Conservation (phyloP, 2,113 vertebrate genomes). For the Agapornis roseicollis region DNA sequence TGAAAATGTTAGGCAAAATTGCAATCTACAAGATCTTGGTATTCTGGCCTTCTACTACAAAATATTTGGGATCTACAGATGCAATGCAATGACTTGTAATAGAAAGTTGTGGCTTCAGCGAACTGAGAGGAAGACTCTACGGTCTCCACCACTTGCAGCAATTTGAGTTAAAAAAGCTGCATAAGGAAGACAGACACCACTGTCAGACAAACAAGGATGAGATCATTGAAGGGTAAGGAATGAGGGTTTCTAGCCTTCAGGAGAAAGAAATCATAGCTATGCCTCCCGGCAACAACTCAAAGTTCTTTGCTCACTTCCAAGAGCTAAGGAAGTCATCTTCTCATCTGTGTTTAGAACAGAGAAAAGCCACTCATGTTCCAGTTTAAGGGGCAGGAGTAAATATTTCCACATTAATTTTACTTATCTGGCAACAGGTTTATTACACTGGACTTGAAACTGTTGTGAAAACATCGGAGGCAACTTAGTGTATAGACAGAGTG, state of each 20-base stretch:
- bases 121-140: background rate
- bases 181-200: background rate
- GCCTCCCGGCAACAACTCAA: background rate
- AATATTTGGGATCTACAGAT: background rate
- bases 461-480: background rate
- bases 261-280: background rate
- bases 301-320: background rate
- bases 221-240: background rate
- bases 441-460: background rate
- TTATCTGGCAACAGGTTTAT: background rate
- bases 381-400: background rate
- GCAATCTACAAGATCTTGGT: background rate
- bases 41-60: background rate
- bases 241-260: background rate
- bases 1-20: background rate
- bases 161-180: background rate
- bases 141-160: background rate
- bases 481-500: background rate
- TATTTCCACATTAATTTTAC: background rate
- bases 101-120: background rate
- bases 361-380: background rate
- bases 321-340: background rate
- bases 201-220: background rate
- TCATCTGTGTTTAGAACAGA: background rate
- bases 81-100: background rate